phyloP scores from a whole-genome alignment of 2,888 invertebrate species.

The Acrocyrtus sp. region DNA sequence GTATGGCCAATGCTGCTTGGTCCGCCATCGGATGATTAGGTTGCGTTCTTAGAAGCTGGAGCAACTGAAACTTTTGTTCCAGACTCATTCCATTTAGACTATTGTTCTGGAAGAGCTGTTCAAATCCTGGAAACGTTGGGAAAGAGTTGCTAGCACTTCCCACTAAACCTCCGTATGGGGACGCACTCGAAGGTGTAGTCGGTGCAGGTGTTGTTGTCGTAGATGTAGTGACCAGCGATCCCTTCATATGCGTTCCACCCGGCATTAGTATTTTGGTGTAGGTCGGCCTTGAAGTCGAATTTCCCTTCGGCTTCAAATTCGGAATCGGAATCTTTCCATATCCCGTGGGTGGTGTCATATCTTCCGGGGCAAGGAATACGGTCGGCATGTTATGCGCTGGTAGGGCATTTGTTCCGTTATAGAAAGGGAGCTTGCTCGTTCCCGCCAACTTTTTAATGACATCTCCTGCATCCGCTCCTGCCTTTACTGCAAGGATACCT shows the following conservation, averaged over 20 bases:
- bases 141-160: constrained; percentile 4
- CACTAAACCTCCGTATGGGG: no score
- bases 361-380: constrained; percentile 62
- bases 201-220: constrained; percentile 28
- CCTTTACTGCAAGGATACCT: constrained; percentile 56
- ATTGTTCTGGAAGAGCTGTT: constrained; percentile 28
- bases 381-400: constrained; percentile 56
- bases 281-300: constrained; percentile 52
- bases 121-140: neutral
- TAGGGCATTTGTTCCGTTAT: constrained; percentile 57
- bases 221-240: constrained; percentile 20
- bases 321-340: constrained; percentile 63
- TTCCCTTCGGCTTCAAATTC: constrained; percentile 55
- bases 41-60: constrained; percentile 52
- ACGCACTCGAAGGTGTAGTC: constrained; percentile 1
- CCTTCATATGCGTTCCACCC: constrained; percentile 51
- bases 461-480: constrained; percentile 61
- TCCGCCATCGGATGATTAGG: constrained; percentile 38
- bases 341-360: constrained; percentile 57
- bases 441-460: constrained; percentile 63
- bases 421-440: constrained; percentile 62
- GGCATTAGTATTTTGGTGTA: constrained; percentile 61
- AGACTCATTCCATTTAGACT: constrained; percentile 35
- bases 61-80: constrained; percentile 58
- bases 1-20: constrained; percentile 35